These are phyloP conservation scores for Plecturocebus donacophilus DNA, from an alignment of 2,113 vertebrate species.

Conservation along the genomic window DNA sequence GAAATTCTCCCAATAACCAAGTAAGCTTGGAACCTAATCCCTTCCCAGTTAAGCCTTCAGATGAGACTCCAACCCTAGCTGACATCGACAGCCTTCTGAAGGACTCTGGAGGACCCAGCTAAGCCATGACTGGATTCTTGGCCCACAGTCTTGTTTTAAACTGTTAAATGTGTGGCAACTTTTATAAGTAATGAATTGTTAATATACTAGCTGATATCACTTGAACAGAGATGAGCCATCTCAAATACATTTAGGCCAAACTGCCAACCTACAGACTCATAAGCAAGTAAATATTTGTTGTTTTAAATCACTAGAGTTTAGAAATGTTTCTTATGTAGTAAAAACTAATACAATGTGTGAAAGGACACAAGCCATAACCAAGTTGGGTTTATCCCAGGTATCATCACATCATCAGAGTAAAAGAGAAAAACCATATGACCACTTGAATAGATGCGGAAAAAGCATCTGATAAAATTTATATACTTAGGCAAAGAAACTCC, in stretches of 20 bases:
- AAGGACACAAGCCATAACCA: neutral
- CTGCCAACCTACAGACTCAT: neutral
- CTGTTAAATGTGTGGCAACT: neutral
- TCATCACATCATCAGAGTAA: too few species aligned
- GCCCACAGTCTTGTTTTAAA: neutral
- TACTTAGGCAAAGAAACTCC: neutral
- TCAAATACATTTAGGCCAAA: neutral
- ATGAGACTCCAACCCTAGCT: neutral
- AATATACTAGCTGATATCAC: neutral
- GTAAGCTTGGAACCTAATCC: neutral
- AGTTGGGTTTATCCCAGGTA: too few species aligned
- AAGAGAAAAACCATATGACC: neutral
- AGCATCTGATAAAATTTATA: neutral
- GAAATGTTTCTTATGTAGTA: neutral
- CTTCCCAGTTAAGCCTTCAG: neutral
- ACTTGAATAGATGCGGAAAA: neutral
- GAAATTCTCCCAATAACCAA: constrained; percentile 31
- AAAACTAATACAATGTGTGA: neutral
- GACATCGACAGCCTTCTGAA: neutral
- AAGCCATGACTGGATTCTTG: neutral
- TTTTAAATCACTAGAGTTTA: neutral
- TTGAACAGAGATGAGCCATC: neutral
- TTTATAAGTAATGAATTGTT: neutral
- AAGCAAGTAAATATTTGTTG: neutral
- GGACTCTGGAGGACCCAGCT: neutral